These are phyloP conservation scores for Apogon hyalosoma DNA, from an alignment of 2,797 vertebrate species.

Conservation along the genomic window DNA sequence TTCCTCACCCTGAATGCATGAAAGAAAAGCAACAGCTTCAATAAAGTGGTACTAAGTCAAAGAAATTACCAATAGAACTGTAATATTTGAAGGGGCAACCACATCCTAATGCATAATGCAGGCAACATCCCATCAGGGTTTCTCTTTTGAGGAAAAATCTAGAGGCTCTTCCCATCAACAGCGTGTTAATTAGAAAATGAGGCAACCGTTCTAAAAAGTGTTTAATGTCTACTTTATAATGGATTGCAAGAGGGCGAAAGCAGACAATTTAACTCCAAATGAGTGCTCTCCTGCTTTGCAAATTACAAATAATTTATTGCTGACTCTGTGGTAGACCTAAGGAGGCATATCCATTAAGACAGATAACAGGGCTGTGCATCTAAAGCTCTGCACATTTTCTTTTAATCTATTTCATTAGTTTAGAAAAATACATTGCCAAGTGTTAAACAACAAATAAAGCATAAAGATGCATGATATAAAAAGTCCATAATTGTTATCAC, in stretches of 20 bases:
- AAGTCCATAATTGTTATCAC: not conserved
- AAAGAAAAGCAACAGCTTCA: constrained; percentile 23
- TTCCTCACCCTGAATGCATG: constrained; percentile 90
- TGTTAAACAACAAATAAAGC: constrained; percentile 7
- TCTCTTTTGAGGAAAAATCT: constrained; percentile 10
- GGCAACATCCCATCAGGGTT: not conserved
- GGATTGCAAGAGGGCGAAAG: constrained; percentile 35
- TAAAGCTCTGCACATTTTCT: constrained; percentile 17
- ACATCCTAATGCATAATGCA: not conserved
- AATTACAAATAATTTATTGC: constrained; percentile 57
- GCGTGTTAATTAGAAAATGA: constrained; percentile 56
- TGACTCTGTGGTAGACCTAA: constrained; percentile 27
- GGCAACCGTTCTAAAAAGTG: constrained; percentile 30
- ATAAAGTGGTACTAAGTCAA: constrained; percentile 1
- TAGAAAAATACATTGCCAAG: not conserved
- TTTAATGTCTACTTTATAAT: constrained; percentile 47
- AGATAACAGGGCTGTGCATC: not conserved
- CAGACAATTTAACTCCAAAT: constrained; percentile 55
- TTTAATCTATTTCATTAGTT: constrained; percentile 31
- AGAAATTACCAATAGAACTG: constrained; percentile 6
- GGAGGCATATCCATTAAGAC: constrained; percentile 39
- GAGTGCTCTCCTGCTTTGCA: constrained; percentile 28
- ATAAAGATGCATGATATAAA: not conserved
- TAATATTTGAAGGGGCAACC: constrained; percentile 12
- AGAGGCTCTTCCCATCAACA: constrained; percentile 30